Conservation (phyloP, 2,797 vertebrate genomes). For the Steatocranus sp. region DNA sequence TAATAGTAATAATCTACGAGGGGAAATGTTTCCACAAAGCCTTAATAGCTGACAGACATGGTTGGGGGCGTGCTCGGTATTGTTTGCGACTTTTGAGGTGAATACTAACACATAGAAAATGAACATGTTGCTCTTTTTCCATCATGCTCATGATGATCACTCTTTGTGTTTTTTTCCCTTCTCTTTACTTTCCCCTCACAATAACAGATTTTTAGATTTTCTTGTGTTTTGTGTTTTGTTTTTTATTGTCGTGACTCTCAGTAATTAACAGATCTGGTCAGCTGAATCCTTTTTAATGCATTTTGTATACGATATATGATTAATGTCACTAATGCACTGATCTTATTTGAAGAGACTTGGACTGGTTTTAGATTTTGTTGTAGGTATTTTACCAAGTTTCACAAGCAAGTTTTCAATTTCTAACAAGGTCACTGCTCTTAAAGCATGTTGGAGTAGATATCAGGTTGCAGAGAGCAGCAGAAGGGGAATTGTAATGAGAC, state of each 20-base stretch:
- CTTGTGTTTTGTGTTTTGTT: neutral
- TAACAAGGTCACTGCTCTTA: neutral
- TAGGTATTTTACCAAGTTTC: neutral
- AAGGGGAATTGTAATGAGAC: neutral
- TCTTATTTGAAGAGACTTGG: neutral
- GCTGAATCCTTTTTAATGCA: neutral
- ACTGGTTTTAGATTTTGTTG: neutral
- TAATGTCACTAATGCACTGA: neutral
- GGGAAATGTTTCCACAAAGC: neutral
- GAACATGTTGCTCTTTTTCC: accelerated
- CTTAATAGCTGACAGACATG: neutral
- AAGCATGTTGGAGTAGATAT: neutral
- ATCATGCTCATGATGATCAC: neutral
- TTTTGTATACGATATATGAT: neutral
- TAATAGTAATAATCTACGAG: neutral
- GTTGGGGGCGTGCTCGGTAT: accelerated
- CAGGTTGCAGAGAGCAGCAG: neutral
- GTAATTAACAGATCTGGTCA: neutral
- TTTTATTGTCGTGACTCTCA: neutral
- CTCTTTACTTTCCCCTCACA: neutral
- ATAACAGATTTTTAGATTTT: neutral
- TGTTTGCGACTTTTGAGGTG: neutral
- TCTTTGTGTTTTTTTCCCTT: neutral
- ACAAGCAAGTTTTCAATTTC: neutral
- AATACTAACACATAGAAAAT: neutral